These are phyloP conservation scores for Drosophila longiperda DNA, from an alignment of 2,888 invertebrate species.

Conservation along the genomic window DNA sequence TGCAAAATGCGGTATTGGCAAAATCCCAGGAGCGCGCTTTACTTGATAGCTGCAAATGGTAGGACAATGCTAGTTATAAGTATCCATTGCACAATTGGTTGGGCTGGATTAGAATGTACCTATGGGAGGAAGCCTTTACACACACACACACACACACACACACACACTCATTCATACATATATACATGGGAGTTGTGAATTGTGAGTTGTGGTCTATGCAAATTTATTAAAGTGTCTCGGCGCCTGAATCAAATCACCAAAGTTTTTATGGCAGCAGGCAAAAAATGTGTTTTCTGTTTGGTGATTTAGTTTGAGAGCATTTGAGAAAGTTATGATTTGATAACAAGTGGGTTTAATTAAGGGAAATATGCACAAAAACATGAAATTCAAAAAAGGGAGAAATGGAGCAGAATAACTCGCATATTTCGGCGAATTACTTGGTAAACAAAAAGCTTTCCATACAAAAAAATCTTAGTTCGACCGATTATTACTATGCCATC, in stretches of 20 bases:
- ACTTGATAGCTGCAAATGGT: constrained; percentile 68
- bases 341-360: background rate
- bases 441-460: background rate
- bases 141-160: background rate
- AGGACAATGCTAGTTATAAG: constrained; percentile 66
- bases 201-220: constrained; percentile 34
- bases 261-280: constrained; percentile 22
- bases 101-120: background rate
- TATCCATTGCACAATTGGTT: constrained; percentile 33
- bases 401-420: background rate
- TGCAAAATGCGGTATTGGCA: constrained; percentile 76
- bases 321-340: constrained; percentile 5
- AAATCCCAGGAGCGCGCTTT: constrained; percentile 73
- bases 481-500: background rate
- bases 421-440: background rate
- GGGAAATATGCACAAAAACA: background rate
- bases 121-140: background rate
- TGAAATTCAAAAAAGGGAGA: background rate
- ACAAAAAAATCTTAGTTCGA: background rate
- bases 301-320: constrained; percentile 9
- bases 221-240: constrained; percentile 49
- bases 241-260: constrained; percentile 28
- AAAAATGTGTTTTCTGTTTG: constrained; percentile 11
- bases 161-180: background rate
- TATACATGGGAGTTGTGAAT: background rate